These are phyloP conservation scores for Sebastes kiyomatsui DNA, from an alignment of 2,797 vertebrate species.

Conservation along the genomic window DNA sequence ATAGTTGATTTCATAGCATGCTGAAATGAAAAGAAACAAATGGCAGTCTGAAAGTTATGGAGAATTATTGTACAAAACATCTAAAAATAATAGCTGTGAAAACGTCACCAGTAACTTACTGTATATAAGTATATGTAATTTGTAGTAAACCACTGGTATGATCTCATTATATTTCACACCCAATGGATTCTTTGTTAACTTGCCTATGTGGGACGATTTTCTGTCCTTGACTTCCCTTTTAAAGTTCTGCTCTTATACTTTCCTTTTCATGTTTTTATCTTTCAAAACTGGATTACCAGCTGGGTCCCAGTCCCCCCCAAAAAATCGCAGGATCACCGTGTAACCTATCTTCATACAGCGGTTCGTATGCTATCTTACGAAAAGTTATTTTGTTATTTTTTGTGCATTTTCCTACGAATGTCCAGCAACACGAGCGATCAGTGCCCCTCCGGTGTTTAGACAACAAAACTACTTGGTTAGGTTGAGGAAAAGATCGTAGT, in stretches of 20 bases:
- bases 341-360: background rate
- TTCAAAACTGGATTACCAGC: too few relatives aligned
- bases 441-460: too few relatives aligned
- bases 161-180: too few relatives aligned
- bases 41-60: background rate
- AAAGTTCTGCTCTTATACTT: background rate
- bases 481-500: too few relatives aligned
- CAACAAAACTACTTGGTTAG: too few relatives aligned
- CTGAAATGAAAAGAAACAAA: background rate
- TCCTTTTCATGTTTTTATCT: too few relatives aligned
- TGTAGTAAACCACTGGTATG: background rate
- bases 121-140: background rate
- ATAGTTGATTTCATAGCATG: background rate
- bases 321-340: background rate
- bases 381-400: background rate
- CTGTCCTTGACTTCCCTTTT: background rate
- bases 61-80: background rate
- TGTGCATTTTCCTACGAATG: background rate
- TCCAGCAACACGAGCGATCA: background rate
- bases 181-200: background rate
- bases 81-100: background rate
- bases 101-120: background rate
- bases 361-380: background rate
- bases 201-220: background rate
- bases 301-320: background rate